Evolutionary conservation across 2,113 vertebrate genomes (phyloP), one percentile per base, ranked within the genome.

Genomic region (Lasiurus cinereus): DNA sequence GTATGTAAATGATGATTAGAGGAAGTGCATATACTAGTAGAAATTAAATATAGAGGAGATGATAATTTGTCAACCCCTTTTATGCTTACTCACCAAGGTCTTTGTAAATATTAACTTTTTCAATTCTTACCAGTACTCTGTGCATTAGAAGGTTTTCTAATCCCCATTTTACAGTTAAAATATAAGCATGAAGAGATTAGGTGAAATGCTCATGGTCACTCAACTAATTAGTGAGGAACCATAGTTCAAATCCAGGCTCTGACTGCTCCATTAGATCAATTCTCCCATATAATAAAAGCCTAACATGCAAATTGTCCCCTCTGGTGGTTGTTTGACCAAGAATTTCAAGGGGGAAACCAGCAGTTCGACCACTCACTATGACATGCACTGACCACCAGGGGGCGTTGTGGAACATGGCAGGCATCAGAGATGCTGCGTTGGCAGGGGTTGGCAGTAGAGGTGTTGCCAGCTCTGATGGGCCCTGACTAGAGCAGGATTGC

Each of bases 71-170:
- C 31, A 72, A 69, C 29, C 5, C 22, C 2, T 91, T 89, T 66
- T 36, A 19, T 54, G 21, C 36, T 70, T 54, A 46, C 22, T 76
- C 24, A 78, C 19, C 67, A 24, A 91, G 21, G 18, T 70, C 16
- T 76, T 79, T 67, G 83, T 73, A 83, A 80, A 77, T 56, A 50
- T 46, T 83, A 67, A 56, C 66, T 31, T 95, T 89, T 43, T 76
- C 18, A 76, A 19, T 77, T 80, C 24, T 93, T 8, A 59, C 24
- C 22, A 79, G 11, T 73, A 62, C 19, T 29, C 31, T 85, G 12
- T 64, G 72, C 70, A 79, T 70, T 2, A 74, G 5, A 11, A 62
- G 46, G 67, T 59, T 43, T 67, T 54, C 33, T 73, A 73, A 36
- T 62, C 6, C 10, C 24, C 14, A 54, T 39, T 72, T 84, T 83